Evolutionary conservation across 2,113 vertebrate species (phyloP).

Genomic region (Rhineura floridana): DNA sequence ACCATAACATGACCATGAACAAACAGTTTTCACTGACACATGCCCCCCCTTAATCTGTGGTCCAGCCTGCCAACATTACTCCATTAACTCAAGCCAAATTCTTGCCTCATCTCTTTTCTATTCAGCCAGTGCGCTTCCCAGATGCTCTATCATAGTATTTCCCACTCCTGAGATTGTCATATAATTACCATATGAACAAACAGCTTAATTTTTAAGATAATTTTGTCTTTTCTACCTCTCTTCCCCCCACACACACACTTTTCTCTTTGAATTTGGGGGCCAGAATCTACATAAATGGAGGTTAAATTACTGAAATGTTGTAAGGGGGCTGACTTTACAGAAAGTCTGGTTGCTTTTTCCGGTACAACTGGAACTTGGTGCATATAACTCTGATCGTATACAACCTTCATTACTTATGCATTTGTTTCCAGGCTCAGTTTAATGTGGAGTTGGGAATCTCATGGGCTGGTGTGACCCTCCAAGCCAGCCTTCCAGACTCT

Average conservation of each 20-base stretch:
- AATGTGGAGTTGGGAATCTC: too few species aligned
- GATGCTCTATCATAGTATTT: background rate
- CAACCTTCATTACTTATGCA: background rate
- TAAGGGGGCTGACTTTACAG: background rate
- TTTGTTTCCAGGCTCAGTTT: background rate
- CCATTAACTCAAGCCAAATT: background rate
- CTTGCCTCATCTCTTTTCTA: background rate
- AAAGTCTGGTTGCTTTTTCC: background rate
- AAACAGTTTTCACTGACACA: background rate
- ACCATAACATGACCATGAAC: too few species aligned
- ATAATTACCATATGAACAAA: background rate
- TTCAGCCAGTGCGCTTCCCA: background rate
- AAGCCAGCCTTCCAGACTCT: too few species aligned
- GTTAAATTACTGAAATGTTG: background rate
- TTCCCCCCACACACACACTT: too few species aligned
- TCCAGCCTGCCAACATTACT: background rate
- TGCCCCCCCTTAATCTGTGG: background rate
- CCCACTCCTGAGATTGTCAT: background rate
- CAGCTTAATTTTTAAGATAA: background rate
- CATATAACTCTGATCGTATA: background rate
- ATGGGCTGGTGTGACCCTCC: too few species aligned
- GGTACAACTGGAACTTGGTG: background rate
- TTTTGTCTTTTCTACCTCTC: too few species aligned
- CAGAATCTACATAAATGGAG: background rate
- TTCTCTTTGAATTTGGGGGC: too few species aligned